Evolutionary conservation across 2,797 vertebrate species (phyloP), one percentile per base, ranked within the genome.

Genomic region (Rhyacichthys aspro): DNA sequence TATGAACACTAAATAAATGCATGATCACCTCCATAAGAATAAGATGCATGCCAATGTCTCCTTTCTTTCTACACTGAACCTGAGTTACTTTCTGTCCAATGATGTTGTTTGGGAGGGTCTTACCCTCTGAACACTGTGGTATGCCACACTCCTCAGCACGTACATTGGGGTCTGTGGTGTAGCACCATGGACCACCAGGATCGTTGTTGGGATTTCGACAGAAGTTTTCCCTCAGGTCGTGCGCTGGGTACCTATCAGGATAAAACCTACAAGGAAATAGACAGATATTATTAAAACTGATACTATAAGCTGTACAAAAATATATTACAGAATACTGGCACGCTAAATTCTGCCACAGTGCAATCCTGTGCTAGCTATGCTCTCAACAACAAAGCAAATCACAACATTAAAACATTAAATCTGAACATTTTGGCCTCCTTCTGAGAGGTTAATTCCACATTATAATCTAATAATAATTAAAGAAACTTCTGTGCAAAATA

Each of bases 181-280:
- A 99, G 74, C 97, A 99, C 97, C 97, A 99, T 0, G 97, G 97
- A 54, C 97, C 97, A 75, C 94, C 94, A 43, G 93, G 93, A 80
- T 97, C 95, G 72, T 95, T 95, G 86, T 94, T 93, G 53, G 97
- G 97, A 88, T 98, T 99, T 70, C 97, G 93, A 72, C 97, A 99
- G 89, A 96, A 97, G 91, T 98, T 99, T 87, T 96, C 94, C 83
- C 93, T 90, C 75, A 98, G 93, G 90, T 97, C 96, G 84, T 95
- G 95, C 72, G 82, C 92, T 73, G 93, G 94, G 91, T 96, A 95
- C 59, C 78, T 75, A 55, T 91, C 84, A 11, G 89, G 89, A 78
- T 86, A 85, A 82, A 87, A 91, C 92, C 94, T 96, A 86, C 91
- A 92, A 89, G 90, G 65, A 59, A 59, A 75, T 5, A 60, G 72